These are phyloP conservation scores for Drosophila orosa DNA, from an alignment of 1,140 invertebrate genomes.

Conservation along the genomic window DNA sequence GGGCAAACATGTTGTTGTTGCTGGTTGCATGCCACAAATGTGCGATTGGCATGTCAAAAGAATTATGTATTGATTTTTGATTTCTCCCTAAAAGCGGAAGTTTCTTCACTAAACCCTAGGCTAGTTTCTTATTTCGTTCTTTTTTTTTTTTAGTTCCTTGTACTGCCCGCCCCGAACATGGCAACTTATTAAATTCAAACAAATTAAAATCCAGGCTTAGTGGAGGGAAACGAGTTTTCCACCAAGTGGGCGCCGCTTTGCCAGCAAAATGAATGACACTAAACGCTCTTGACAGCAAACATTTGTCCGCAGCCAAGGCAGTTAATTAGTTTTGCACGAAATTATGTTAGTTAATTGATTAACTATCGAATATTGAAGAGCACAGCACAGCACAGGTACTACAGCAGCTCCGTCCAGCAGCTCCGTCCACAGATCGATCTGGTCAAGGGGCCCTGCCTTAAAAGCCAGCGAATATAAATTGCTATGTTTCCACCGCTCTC, in stretches of 20 bases:
- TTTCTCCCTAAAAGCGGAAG: slow-evolving; percentile 61
- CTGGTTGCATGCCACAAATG: slow-evolving; percentile 80
- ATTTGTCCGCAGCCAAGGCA: slow-evolving; percentile 66
- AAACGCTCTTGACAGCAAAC: slow-evolving; percentile 77
- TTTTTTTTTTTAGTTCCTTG: neutral
- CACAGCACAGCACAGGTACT: slow-evolving; percentile 3
- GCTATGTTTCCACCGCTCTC: slow-evolving; percentile 29
- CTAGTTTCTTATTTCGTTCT: neutral
- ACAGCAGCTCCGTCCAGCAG: slow-evolving; percentile 16
- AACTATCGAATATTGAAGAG: slow-evolving; percentile 56
- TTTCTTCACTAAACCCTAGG: slow-evolving; percentile 12
- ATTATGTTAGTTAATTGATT: slow-evolving; percentile 82
- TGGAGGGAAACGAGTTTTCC: slow-evolving; percentile 48
- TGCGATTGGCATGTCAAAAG: slow-evolving; percentile 82
- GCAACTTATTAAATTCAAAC: slow-evolving; percentile 61
- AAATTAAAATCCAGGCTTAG: slow-evolving; percentile 54
- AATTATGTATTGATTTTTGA: slow-evolving; percentile 83
- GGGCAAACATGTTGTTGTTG: slow-evolving; percentile 68
- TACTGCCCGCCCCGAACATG: slow-evolving; percentile 25
- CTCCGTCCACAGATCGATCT: slow-evolving; percentile 15
- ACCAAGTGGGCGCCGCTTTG: slow-evolving; percentile 66
- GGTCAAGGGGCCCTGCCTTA: slow-evolving; percentile 56
- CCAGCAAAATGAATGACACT: slow-evolving; percentile 75
- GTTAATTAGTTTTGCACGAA: slow-evolving; percentile 82
- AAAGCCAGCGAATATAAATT: slow-evolving; percentile 60